phyloP scores from a whole-genome alignment of 1,140 invertebrate genomes.

The Megalopta genalis region DNA sequence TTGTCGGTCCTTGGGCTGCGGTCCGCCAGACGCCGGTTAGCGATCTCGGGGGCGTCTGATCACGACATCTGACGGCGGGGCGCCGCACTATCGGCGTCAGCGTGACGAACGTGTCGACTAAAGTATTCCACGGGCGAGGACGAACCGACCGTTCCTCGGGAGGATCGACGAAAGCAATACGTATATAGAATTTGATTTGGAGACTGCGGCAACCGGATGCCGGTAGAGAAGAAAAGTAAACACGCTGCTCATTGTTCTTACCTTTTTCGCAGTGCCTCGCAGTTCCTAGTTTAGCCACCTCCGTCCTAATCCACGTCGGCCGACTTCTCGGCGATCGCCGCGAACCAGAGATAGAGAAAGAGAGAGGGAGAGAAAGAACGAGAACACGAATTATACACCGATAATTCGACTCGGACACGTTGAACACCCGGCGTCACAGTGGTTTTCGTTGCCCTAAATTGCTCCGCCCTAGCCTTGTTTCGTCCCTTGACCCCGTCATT shows the following conservation, averaged over 20 bases:
- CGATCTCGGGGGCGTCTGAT: background rate
- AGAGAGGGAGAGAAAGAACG: no score
- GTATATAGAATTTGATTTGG: conserved; percentile 32
- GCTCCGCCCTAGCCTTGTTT: conserved; percentile 1
- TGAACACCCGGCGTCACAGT: no score
- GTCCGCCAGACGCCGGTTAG: background rate
- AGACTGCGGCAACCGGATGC: conserved; percentile 34
- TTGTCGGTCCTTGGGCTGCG: conserved; percentile 31
- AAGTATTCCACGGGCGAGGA: background rate
- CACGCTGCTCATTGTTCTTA: conserved; percentile 41
- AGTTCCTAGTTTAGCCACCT: conserved; percentile 68
- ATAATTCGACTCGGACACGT: no score
- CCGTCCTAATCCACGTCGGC: conserved; percentile 62
- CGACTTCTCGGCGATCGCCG: conserved; percentile 37
- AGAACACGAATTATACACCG: no score
- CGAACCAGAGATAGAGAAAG: conserved; percentile 17
- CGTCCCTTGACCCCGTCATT: background rate
- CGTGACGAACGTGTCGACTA: background rate
- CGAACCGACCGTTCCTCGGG: background rate
- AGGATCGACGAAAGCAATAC: conserved; percentile 43
- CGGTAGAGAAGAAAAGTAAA: background rate
- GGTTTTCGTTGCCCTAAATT: background rate
- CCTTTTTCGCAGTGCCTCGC: conserved; percentile 67
- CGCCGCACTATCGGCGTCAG: background rate
- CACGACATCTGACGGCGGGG: no score